Evolutionary conservation across 1,140 invertebrate genomes (phyloP), one percentile per base, ranked within the genome.

Genomic region (Monomorium pharaonis): DNA sequence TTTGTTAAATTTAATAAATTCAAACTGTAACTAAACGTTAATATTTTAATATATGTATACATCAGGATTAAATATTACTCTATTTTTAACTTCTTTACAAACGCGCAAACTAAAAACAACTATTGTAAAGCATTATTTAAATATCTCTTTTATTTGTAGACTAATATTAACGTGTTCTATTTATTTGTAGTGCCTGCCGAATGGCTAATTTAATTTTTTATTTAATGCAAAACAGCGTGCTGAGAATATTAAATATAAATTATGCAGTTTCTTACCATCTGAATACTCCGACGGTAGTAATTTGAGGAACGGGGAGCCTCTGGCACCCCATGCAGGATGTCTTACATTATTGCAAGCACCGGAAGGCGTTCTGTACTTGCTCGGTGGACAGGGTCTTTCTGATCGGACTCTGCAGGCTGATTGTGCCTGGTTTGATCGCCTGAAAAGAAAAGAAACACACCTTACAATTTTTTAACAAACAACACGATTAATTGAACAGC

Each of bases 261-360:
- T 42, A 18, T 62, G n/a, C 9, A 51, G 18, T 21, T 42, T 27
- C 86, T 96, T 96, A 97, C 98, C 98, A 95, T 99, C 98, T 27
- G 96, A 96, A 94, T 99, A 99, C 65, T 96, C 96, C 0, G 98
- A 96, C 4, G 97, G 96, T 47, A 99, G 89, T 21, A 98, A 95
- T 78, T 99, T 96, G 27, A 98, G 95, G 92, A 99, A 98, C 7
- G 98, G 96, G 65, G 97, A 97, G 30, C 98, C 97, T 37, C 98
- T 96, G 74, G 97, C 96, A 3, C 99, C 99, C 98, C 98, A 98
- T 16, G 97, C 96, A 7, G 98, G 97, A 93, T 99, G 97, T 51
- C 98, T 96, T 0, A 99, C 97, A 94, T 99, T 99, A 95, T 99
- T 99, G 94, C 99, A 99, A 92, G 98, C 97, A 0, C 98, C 99